Evolutionary conservation across 2,797 vertebrate species (phyloP), one percentile per base, ranked within the genome.

Genomic region (Coregonus sp.): DNA sequence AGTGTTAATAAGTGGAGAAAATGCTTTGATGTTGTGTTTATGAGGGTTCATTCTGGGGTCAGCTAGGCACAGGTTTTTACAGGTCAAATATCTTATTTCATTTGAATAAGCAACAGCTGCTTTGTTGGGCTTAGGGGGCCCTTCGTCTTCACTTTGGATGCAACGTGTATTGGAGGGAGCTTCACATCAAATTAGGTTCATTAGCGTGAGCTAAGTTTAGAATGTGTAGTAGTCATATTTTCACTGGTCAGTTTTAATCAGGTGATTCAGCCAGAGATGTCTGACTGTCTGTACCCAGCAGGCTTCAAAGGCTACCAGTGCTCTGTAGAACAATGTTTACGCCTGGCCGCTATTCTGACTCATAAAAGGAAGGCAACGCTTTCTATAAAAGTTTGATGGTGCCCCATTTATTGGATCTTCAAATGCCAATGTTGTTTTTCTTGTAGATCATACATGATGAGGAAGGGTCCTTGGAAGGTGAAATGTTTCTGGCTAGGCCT

Each of bases 261-360:
- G 35, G 9, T 86, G 82, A 63, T 78, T 86, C 83, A 75, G 82
- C 72, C 59, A 20, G 74, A 81, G 78, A 75, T 56, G 52, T 59
- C 35, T 33, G 3, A 33, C 31, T 33, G 31, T 33, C 31, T 33
- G 1, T 1, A 47, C 20, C n/a, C 59, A 25, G 20, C 25, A 61
- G 12, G 33, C 59, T 16, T 20, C 50, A 74, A 77, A 73, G 70
- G 75, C 79, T 78, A 70, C 61, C 18, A 18, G 20, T 2, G 29
- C 31, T 80, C 74, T 81, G 31, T 5, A 16, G 15, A 15, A 33
- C 5, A 35, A 14, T 71, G 59, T 72, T 47, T 50, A 76, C 1
- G 70, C 75, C 82, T 4, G 0, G 75, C 75, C 20, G 67, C 68
- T 68, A n/a, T 37, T 73, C 6, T 83, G 82, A 86, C 72, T 82